phyloP scores from a whole-genome alignment of 2,797 vertebrate genomes.

The Spinibarbus caldwelli region DNA sequence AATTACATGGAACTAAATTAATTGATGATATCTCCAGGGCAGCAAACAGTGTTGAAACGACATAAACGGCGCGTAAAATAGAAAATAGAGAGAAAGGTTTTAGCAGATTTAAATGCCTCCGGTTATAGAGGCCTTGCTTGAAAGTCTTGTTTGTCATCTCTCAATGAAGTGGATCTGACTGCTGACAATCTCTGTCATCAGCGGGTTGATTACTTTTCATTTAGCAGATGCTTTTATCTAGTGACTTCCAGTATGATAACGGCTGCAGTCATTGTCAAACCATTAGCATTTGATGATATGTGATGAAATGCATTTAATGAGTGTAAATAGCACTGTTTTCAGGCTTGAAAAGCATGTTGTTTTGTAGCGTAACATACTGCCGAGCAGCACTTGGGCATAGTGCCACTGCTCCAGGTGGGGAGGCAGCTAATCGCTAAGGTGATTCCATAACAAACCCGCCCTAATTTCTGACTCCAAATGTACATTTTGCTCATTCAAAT shows the following conservation, averaged over 20 bases:
- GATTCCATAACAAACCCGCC: constrained; percentile 61
- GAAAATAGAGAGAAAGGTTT: constrained; percentile 43
- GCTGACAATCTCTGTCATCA: constrained; percentile 36
- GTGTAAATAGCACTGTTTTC: constrained; percentile 48
- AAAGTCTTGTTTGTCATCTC: constrained; percentile 29
- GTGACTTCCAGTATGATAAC: constrained; percentile 16
- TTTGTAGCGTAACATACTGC: constrained; percentile 49
- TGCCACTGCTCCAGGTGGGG: constrained; percentile 65
- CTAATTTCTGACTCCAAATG: constrained; percentile 52
- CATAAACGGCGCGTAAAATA: constrained; percentile 54
- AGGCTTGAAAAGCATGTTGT: constrained; percentile 45
- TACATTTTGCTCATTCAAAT: constrained; percentile 43
- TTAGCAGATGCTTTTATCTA: constrained; percentile 15
- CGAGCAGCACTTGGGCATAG: constrained; percentile 55
- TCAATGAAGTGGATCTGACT: constrained; percentile 11
- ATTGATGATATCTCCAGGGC: constrained; percentile 65
- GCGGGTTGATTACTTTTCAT: constrained; percentile 23
- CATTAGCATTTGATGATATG: constrained; percentile 44
- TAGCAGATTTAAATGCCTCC: constrained; percentile 15
- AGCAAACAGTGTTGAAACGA: constrained; percentile 63
- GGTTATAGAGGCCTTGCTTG: constrained; percentile 2
- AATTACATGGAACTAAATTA: constrained; percentile 66
- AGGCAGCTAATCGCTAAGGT: constrained; percentile 59
- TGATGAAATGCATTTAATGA: constrained; percentile 58
- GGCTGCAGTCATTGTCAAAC: constrained; percentile 5